Evolutionary conservation across 2,797 vertebrate genomes (phyloP), one percentile per base, ranked within the genome.

Genomic region (Channallabes apus): DNA sequence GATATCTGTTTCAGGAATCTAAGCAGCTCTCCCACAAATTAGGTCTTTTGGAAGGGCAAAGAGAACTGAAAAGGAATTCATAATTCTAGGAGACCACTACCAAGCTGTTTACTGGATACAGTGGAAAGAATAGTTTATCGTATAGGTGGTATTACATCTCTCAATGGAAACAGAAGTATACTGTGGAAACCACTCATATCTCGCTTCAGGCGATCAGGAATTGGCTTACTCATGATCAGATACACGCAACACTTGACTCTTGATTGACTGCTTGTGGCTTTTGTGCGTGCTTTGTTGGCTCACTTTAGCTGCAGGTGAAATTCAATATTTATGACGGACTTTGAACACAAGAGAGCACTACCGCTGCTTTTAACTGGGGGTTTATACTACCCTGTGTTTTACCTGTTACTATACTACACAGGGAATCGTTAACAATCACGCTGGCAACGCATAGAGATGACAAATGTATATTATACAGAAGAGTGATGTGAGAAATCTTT

Each of bases 261-360:
- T 85, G 87, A 86, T 82, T 79, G 83, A 85, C 82, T 84, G 84
- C 61, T 71, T 71, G 83, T 85, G 86, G 86, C 81, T 82, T 88
- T 88, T 87, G 87, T 88, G 79, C 41, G 80, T 86, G 68, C 20
- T 67, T 56, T 61, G 27, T 27, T 87, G 88, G 82, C 80, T 83
- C 84, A 86, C 77, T 88, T 87, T 83, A 85, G 87, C 83, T 82
- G 86, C 85, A 79, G 82, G 86, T 86, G 84, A 71, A 86, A 87
- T 89, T 87, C 87, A 89, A 90, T 90, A 90, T 90, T 90, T 83
- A 90, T 90, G 88, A 85, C n/a, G 9, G 78, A 72, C 14, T n/a
- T 85, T 85, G 84, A 86, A 86, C 56, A 75, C 80, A 82, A 58
- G 82, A 83, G 58, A 84, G 85, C 81, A 54, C 69, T 68, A 81